phyloP scores from a whole-genome alignment of 2,888 invertebrate genomes.

The Platycheirus rosarum region DNA sequence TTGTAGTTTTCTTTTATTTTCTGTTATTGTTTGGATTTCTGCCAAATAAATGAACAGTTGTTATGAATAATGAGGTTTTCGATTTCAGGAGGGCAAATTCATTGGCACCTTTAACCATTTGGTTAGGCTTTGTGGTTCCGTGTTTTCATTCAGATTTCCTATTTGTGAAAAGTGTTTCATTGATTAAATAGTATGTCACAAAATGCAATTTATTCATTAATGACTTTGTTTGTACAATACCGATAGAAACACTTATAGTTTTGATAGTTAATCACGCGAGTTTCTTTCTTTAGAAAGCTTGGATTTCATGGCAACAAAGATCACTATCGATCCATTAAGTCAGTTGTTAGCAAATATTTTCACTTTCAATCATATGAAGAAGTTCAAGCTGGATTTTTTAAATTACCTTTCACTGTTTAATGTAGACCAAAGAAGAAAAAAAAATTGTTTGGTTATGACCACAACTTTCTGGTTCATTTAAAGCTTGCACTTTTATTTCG shows the following conservation, averaged over 20 bases:
- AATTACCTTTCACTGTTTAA: conserved; percentile 39
- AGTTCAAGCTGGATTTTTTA: conserved; percentile 10
- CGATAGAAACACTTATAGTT: too few species aligned
- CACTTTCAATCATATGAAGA: conserved; percentile 40
- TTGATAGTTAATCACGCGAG: too few species aligned
- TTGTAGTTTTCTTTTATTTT: conserved; percentile 25
- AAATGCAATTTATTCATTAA: too few species aligned
- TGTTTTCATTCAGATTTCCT: conserved; percentile 31
- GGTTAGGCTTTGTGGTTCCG: conserved; percentile 16
- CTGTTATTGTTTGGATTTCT: conserved; percentile 28
- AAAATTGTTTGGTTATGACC: background rate
- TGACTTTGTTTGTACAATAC: too few species aligned
- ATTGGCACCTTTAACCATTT: conserved; percentile 9
- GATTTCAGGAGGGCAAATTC: conserved; percentile 2
- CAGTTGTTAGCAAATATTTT: conserved; percentile 37
- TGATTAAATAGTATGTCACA: too few species aligned
- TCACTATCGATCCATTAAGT: conserved; percentile 19
- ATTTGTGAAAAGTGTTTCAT: conserved; percentile 16
- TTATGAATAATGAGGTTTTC: conserved; percentile 26
- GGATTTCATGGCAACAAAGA: conserved; percentile 14
- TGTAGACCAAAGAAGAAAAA: conserved; percentile 6
- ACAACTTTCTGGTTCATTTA: conserved; percentile 10
- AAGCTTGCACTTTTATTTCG: background rate
- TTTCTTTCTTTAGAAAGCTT: conserved; percentile 50
- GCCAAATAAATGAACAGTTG: conserved; percentile 36